Base-by-base conservation (phyloP, 92 coral and sea anemone species). In the Desmophyllum pertusum region DNA sequence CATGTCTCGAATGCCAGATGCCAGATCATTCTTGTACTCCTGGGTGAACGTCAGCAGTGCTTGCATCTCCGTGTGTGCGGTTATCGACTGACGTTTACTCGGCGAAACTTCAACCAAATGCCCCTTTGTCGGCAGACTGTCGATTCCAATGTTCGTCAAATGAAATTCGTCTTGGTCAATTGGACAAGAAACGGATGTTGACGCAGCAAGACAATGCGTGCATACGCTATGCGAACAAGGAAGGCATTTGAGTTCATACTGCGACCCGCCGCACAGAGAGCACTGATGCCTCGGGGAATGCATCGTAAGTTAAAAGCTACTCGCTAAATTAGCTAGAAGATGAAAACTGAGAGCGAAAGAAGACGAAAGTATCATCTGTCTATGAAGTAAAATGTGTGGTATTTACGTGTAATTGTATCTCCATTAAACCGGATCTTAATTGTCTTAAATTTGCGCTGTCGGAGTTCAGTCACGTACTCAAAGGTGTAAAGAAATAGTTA, bases 1-100 rank as follows among this genome's bases (percentile, higher is more conserved):
- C 55, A 71, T 53, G 55, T 82, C 68, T 52, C 72, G 61, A 61
- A 71, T 82, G 42, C 71, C 30, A 17, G 52, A 37, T 3, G 86
- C 78, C 71, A 82, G 21, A 42, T 82, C 86, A 43, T 82, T 82
- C 29, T 75, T 75, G 59, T 80, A 80, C n/a, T 80, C 84, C 37
- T 80, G 84, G 2, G 84, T 80, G 19, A 40, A 80, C 36, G 84
- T 68, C 77, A 80, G 19, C n/a, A 80, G 72, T 37, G 72, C 84
- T 11, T 68, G 33, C 67, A 80, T 80, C 72, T 78, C 82, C 11
- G 71, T 39, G 27, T 27, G 6, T 38, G 70, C 73, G 73, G 33
- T 11, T 39, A 29, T 53, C 57, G 45, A 64, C 6, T 71, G 42
- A 7, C 13, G 30, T 30, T 40, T 71, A 30, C 46, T 81, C 4